Evolutionary conservation across 1,140 invertebrate genomes (phyloP), one percentile per base, ranked within the genome.

Genomic region (Adoxophyes honmai): DNA sequence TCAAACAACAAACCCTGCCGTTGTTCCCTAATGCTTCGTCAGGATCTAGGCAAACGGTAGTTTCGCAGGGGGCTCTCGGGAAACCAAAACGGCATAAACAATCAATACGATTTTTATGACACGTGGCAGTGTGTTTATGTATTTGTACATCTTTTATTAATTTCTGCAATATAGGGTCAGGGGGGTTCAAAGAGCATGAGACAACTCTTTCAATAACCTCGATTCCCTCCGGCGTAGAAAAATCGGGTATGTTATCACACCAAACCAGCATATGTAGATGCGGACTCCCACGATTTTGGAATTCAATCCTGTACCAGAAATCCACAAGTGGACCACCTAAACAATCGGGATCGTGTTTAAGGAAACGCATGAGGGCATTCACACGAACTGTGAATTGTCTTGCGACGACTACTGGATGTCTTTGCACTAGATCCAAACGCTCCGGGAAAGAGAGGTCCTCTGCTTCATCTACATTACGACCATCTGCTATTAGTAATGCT

Each of bases 401-500:
- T 1, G 15, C 18, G 0, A 55, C 7, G 1, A 33, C n/a, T 9
- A 55, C 36, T 11, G 53, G 53, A 39, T 55, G 11, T 21, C 11
- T 11, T 38, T 39, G 7, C 0, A 37, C 53, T 4, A 55, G 21
- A 4, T 37, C 9, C n/a, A 21, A 9, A 0, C 16, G 7, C 0
- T 21, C 28, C 0, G 7, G 4, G 21, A 55, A 55, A 9, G 15
- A 8, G 0, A 55, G 4, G 8, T 14, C 1, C 2, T 36, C 34
- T 8, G 35, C 14, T 7, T 36, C 7, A 37, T 16, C 15, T 4
- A 21, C 13, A 16, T 37, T 9, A 18, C 34, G 13, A n/a, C 54
- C 48, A 52, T 52, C 54, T 6, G 55, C 51, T 14, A 52, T 42
- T 34, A 62, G 36, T 1, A 57, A 16, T 11, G 55, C 60, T 53